Conservation (phyloP, 2,888 invertebrate species). For the Agrotis ipsilon region DNA sequence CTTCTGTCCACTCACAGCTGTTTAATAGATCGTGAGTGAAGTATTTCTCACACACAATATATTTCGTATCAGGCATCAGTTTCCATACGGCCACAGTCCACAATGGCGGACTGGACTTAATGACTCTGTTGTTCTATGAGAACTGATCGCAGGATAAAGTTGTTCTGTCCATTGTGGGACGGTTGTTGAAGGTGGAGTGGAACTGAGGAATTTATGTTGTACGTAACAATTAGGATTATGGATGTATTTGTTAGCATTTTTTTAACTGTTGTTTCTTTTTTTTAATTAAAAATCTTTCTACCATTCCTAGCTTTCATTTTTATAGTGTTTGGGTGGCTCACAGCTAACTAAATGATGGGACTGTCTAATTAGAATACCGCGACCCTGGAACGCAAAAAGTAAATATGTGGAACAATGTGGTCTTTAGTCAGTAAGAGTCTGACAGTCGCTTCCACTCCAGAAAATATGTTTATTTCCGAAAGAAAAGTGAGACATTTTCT, state of each 20-base stretch:
- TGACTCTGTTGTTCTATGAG: slow-evolving; percentile 57
- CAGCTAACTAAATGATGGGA: no score
- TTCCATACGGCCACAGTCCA: slow-evolving; percentile 31
- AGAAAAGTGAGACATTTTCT: no score
- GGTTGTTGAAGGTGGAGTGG: slow-evolving; percentile 31
- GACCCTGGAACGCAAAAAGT: no score
- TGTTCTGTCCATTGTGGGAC: slow-evolving; percentile 44
- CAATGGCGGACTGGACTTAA: slow-evolving; percentile 58
- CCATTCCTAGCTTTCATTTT: no score
- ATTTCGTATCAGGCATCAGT: slow-evolving; percentile 56
- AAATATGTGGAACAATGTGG: no score
- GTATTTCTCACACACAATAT: slow-evolving; percentile 52
- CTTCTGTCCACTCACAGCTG: slow-evolving; percentile 1
- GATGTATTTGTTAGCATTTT: neutral
- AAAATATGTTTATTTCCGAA: no score
- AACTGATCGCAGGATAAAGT: slow-evolving; percentile 59
- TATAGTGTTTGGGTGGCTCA: no score
- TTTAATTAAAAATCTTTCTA: no score
- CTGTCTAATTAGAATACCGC: no score
- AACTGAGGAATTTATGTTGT: slow-evolving; percentile 48
- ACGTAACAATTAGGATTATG: slow-evolving; percentile 32
- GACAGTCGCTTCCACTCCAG: no score
- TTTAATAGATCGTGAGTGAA: slow-evolving; percentile 7
- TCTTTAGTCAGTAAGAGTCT: no score
- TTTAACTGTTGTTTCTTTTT: neutral